Evolutionary conservation across 2,113 vertebrate species (phyloP), one percentile per base, ranked within the genome.

Genomic region (Miniopterus natalensis): DNA sequence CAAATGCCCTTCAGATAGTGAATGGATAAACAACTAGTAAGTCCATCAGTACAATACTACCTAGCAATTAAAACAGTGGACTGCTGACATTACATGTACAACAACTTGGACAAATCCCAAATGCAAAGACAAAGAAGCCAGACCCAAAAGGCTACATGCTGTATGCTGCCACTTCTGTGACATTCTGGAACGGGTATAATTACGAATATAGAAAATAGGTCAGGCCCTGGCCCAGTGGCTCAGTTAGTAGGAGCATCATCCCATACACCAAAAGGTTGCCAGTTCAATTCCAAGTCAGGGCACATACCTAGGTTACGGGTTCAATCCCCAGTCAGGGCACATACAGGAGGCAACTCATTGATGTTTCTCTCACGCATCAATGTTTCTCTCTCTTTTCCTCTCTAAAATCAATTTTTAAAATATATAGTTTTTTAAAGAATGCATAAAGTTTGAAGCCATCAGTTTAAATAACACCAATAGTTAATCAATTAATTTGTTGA

Each of bases 391-490:
- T 63, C 25, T 63, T 25, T 63, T 12, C 61, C 61, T 63, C 61
- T 29, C 61, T 29, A 61, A 61, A 25, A 61, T 27, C 59, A 61
- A 27, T 25, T 36, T 36, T 36, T 36, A 36, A 36, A 36, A 36
- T 36, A 36, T 36, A 36, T 36, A 36, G 36, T 36, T 36, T 36
- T 36, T 36, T 36, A 36, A 36, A 36, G 23, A 74, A 71, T 74
- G 45, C 68, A n/a, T 61, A 65, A 90, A 29, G 49, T 95, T 74
- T 79, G 51, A 94, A 93, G 42, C 51, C 14, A 40, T 57, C 29
- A 18, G 11, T 57, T 91, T 88, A 65, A 97, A 88, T 55, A 75
- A 65, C 57, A 90, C 23, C 45, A 93, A 70, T 42, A 75, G 84
- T 8, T 49, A 78, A 91, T 77, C 31, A 88, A 66, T 71, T 29